Percentiles rank a stretch among this genome's conserved stretches.
These are phyloP conservation scores for Pipistrellus nathusii DNA, from an alignment of 2,797 vertebrate genomes.

Conservation along the genomic window DNA sequence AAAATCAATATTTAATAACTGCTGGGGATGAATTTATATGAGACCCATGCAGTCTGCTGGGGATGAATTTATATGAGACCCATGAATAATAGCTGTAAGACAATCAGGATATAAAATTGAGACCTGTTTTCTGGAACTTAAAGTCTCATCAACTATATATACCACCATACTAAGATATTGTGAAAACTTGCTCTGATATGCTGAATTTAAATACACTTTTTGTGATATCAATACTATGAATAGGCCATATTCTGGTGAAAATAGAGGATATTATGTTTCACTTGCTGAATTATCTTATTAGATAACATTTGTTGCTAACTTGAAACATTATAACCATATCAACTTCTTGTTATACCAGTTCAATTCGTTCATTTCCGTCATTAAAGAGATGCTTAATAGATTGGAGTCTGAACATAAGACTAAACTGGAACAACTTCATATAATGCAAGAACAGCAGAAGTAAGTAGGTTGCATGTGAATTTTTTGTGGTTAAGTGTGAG, in stretches of 20 bases:
- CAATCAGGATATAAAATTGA: background rate
- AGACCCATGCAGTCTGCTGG: background rate
- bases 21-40: background rate
- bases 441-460: constrained; percentile 99
- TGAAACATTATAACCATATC: constrained; percentile 73
- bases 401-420: constrained; percentile 98
- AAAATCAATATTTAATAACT: constrained; percentile 15
- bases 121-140: constrained; percentile 28
- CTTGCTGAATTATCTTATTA: background rate
- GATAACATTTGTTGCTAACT: constrained; percentile 28
- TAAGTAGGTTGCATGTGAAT: constrained; percentile 82
- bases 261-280: constrained; percentile 14
- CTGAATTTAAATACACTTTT: background rate
- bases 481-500: background rate
- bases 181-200: background rate
- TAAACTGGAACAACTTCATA: constrained; percentile 97
- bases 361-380: constrained; percentile 98
- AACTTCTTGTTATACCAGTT: constrained; percentile 90
- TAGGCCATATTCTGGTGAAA: background rate
- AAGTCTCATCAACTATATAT: background rate
- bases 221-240: background rate
- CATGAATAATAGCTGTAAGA: background rate
- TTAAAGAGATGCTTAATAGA: constrained; percentile 97
- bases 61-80: background rate
- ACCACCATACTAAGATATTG: background rate